A percentile compares a stretch with the other conserved stretches of the same genome.
phyloP scores from a whole-genome alignment of 1,140 invertebrate species.

The Trichomalopsis sarcophagae region DNA sequence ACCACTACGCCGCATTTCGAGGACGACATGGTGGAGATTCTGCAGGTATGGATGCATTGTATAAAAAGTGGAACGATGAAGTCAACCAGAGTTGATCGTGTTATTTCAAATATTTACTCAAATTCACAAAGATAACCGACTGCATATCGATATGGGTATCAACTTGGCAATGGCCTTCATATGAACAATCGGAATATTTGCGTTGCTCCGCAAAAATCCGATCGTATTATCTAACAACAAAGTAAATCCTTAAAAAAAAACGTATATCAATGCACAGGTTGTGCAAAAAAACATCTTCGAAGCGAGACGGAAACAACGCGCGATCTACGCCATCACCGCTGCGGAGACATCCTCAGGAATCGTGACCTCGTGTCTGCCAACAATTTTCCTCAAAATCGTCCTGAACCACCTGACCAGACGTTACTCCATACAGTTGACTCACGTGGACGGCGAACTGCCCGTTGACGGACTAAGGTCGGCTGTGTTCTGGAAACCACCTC shows the following conservation, averaged over 20 bases:
- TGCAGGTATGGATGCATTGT: conserved; percentile 62
- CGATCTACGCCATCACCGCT: conserved; percentile 81
- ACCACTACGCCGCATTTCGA: conserved; percentile 71
- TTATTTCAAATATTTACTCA: not conserved
- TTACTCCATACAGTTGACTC: conserved; percentile 83
- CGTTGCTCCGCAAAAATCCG: too few relatives aligned
- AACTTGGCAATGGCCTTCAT: conserved; percentile 45
- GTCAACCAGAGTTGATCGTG: too few relatives aligned
- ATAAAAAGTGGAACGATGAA: too few relatives aligned
- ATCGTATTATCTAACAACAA: too few relatives aligned
- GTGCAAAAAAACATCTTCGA: conserved; percentile 78
- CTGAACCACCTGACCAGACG: conserved; percentile 83
- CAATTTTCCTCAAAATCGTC: conserved; percentile 79
- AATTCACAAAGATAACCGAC: not conserved
- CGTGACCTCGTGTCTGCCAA: conserved; percentile 81
- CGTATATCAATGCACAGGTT: conserved; percentile 59
- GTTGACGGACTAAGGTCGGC: conserved; percentile 81
- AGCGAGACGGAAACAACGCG: conserved; percentile 79
- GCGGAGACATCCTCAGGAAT: conserved; percentile 81
- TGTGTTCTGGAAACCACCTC: conserved; percentile 86
- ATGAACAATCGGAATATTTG: too few relatives aligned
- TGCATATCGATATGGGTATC: not conserved
- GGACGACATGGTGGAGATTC: conserved; percentile 69
- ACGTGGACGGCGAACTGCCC: conserved; percentile 80
- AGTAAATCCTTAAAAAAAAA: too few relatives aligned